Percentiles rank a stretch among this genome's conserved stretches.
These are phyloP conservation scores for Acinonyx jubatus DNA, from an alignment of 2,113 vertebrate genomes.

Conservation along the genomic window DNA sequence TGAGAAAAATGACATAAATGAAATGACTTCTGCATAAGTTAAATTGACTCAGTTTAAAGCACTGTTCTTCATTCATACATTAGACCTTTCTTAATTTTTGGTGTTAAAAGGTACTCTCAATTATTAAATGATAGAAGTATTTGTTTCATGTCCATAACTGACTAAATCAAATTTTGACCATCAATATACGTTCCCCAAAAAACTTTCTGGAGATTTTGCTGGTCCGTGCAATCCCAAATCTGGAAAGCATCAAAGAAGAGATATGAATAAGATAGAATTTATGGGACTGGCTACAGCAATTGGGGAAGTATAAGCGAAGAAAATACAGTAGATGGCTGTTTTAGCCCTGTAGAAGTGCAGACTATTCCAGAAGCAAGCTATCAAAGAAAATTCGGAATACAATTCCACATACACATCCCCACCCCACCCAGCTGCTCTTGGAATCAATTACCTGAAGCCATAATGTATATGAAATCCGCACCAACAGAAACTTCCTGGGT, in stretches of 20 bases:
- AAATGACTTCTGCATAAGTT: not conserved
- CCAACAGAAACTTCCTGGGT: not conserved
- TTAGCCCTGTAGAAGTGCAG: not conserved
- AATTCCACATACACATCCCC: not conserved
- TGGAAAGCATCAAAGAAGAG: not conserved
- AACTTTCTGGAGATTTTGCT: not conserved
- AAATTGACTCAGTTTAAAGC: not conserved
- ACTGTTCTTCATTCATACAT: not conserved
- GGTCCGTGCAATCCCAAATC: not conserved
- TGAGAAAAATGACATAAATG: not conserved
- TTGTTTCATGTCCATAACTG: not conserved
- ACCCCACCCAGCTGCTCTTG: not conserved
- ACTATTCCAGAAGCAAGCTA: not conserved
- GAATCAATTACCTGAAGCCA: not conserved
- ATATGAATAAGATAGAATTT: not conserved
- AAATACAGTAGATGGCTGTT: not conserved
- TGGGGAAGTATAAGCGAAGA: not conserved
- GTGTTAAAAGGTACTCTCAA: not conserved
- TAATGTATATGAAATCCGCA: not conserved
- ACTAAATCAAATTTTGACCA: not conserved
- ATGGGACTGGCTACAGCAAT: not conserved
- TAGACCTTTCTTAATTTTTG: not conserved
- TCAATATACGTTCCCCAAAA: rapidly evolving
- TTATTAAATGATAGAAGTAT: not conserved
- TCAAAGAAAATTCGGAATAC: not conserved